These are phyloP conservation scores for Caradrina clavipalpis DNA, from an alignment of 2,888 invertebrate genomes.

Conservation along the genomic window DNA sequence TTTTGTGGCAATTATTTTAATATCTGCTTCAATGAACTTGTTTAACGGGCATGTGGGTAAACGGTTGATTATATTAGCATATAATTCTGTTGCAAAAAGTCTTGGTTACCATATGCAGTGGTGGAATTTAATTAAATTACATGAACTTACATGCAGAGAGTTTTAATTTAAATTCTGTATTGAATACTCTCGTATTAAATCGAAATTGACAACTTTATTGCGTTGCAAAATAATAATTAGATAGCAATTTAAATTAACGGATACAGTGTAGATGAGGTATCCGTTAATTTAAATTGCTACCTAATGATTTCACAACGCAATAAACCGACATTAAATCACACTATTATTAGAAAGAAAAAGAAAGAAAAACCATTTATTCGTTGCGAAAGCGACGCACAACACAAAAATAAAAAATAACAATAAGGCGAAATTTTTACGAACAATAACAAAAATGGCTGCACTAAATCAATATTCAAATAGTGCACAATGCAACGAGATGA, in stretches of 20 bases:
- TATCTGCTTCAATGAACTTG: constrained; percentile 60
- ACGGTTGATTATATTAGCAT: constrained; percentile 55
- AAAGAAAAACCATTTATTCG: too few species aligned
- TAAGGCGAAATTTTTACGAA: neutral
- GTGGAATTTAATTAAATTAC: constrained; percentile 46
- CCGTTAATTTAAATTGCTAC: neutral
- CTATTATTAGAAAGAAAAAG: too few species aligned
- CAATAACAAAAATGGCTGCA: neutral
- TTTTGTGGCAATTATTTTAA: constrained; percentile 63
- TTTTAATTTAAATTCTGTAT: constrained; percentile 34
- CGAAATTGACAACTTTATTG: constrained; percentile 15
- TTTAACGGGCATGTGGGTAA: constrained; percentile 51
- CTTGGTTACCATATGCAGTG: constrained; percentile 32
- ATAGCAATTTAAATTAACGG: neutral
- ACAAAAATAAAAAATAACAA: too few species aligned
- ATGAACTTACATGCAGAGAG: constrained; percentile 25
- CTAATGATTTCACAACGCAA: neutral
- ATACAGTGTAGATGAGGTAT: neutral
- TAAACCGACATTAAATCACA: neutral
- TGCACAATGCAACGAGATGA: neutral
- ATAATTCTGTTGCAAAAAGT: constrained; percentile 50
- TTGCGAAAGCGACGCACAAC: too few species aligned
- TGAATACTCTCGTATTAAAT: constrained; percentile 13
- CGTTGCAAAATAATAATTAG: neutral
- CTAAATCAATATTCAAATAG: neutral